Base-by-base conservation (phyloP, 2,888 invertebrate species). In the Argynnis bischoffii region DNA sequence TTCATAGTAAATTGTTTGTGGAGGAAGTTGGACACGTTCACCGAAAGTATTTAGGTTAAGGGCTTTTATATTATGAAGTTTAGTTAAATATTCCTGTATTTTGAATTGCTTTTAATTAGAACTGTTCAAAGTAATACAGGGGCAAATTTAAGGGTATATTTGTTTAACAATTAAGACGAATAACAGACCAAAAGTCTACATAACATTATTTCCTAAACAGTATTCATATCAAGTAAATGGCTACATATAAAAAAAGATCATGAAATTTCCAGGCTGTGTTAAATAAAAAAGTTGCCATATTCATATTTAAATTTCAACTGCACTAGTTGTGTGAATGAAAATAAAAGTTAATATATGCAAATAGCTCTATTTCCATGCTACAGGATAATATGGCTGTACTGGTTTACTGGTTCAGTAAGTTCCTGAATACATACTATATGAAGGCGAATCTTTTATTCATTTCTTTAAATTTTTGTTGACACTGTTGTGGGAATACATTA, bases 291-390 rank as follows among this genome's bases (percentile, higher is more conserved):
- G 67, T 55, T 21, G 41, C 66, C 50, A 35, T 67, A 61, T 67
- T 56, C 60, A 70, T 70, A 70, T 70, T 70, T 70, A 55, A 64
- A 46, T 63, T 69, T 50, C 47, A 64, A 64, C 56, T 54, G 67
- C 67, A 61, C 56, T 61, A 64, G 64, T 41, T 57, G 64, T 41
- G 41, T 15, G 50, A 67, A 55, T 54, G 64, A 67, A 70, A 63
- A 67, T 56, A 41, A 70, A 67, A 61, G 51, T 56, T 61, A 56
- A 70, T 67, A 64, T 14, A 57, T 64, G 63, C 54, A 63, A 67
- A 67, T 67, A 13, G 47, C 16, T 18, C 35, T 47, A 67, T 67
- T 67, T 63, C 54, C 35, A 67, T 57, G 53, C 54, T 13, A 41
- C 31, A 21, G 31, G 26, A 47, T 31, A 50, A 66, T 48, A 55